Evolutionary conservation across 2,888 invertebrate genomes (phyloP).

Genomic region (Limnephilus auricula): DNA sequence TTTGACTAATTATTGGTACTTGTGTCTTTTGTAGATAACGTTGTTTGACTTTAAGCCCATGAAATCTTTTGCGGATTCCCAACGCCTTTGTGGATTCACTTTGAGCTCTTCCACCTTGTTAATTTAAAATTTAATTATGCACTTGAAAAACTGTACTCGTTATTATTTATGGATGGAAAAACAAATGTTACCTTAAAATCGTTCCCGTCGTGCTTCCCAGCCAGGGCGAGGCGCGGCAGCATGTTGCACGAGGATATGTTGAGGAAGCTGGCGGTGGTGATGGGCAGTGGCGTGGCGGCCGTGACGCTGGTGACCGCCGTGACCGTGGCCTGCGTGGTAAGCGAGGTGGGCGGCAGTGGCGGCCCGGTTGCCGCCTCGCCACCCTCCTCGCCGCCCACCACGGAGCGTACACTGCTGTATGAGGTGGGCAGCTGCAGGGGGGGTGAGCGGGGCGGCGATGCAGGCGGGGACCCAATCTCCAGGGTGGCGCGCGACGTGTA

Average conservation of each 20-base stretch:
- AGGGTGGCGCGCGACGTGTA: constrained; percentile 77
- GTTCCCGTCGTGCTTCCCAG: constrained; percentile 45
- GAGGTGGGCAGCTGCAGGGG: constrained; percentile 72
- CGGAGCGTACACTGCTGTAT: constrained; percentile 68
- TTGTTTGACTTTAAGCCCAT: no score
- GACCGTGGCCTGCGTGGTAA: constrained; percentile 11
- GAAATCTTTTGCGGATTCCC: no score
- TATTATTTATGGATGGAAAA: no score
- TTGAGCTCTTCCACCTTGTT: no score
- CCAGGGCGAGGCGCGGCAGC: constrained; percentile 13
- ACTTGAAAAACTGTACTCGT: no score
- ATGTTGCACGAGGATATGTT: constrained; percentile 40
- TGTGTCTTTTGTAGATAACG: no score
- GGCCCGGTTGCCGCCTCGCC: constrained; percentile 43
- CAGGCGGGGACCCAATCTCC: constrained; percentile 73
- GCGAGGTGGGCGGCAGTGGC: constrained; percentile 21
- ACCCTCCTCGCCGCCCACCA: constrained; percentile 67
- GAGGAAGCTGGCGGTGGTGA: constrained; percentile 44
- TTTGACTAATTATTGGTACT: no score
- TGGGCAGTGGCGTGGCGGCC: constrained; percentile 33
- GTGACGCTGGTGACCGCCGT: constrained; percentile 44
- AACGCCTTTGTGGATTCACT: no score
- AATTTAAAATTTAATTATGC: no score
- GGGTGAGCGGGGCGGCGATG: constrained; percentile 70
- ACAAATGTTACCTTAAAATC: constrained; percentile 50